A percentile compares a stretch with the other conserved stretches of the same genome.
These are phyloP conservation scores for Phaedon cochleariae DNA, from an alignment of 2,888 invertebrate genomes.

Conservation along the genomic window DNA sequence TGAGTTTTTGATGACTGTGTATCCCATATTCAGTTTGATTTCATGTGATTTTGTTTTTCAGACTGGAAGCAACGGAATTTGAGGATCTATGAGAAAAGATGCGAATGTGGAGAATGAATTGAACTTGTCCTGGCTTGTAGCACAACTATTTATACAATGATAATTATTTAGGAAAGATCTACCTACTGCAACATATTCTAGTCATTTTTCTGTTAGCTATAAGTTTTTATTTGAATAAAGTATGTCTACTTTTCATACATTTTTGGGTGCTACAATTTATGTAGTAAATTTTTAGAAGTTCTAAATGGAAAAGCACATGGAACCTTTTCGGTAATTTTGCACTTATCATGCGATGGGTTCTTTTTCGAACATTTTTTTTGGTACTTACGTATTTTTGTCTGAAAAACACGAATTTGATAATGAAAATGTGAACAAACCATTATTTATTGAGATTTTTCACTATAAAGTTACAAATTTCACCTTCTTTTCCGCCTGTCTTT, in stretches of 20 bases:
- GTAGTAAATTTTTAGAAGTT: too few relatives aligned
- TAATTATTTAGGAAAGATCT: background rate
- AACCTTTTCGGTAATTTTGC: too few relatives aligned
- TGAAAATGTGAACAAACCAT: too few relatives aligned
- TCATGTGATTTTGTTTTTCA: conserved; percentile 7
- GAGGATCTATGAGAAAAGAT: background rate
- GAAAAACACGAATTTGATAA: too few relatives aligned
- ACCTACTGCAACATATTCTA: conserved; percentile 30
- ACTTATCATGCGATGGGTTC: too few relatives aligned
- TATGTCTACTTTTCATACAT: background rate
- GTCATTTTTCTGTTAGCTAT: conserved; percentile 35
- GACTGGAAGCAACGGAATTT: conserved; percentile 8
- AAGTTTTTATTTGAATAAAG: conserved; percentile 9
- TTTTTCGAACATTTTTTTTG: too few relatives aligned
- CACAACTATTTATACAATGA: conserved; percentile 9
- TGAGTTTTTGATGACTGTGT: conserved; percentile 38
- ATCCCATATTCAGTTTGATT: conserved; percentile 26
- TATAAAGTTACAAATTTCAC: too few relatives aligned
- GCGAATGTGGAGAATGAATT: too few relatives aligned
- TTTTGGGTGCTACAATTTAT: background rate
- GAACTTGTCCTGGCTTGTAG: conserved; percentile 14
- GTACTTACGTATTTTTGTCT: too few relatives aligned
- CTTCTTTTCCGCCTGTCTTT: too few relatives aligned
- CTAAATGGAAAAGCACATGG: too few relatives aligned
- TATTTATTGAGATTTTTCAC: too few relatives aligned